Base-by-base conservation (phyloP, 2,113 vertebrate species). In the Periophthalmodon schlosseri region DNA sequence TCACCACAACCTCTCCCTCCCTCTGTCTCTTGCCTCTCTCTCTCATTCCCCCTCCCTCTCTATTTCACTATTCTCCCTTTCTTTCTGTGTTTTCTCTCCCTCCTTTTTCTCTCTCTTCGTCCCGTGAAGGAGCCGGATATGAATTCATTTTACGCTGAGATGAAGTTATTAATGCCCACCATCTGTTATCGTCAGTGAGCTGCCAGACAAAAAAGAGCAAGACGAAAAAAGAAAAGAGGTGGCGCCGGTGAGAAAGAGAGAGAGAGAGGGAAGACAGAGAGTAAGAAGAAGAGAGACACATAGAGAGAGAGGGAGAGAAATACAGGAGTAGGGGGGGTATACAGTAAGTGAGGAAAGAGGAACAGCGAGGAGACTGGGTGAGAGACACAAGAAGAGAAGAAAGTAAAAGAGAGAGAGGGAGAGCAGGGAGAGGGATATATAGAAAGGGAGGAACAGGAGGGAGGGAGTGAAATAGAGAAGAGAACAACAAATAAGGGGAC, bases 81-180 rank as follows among this genome's bases (percentile, higher is more conserved):
- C 66, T 58, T 49, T 15, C 70, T 58, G 58, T 18, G 2, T 72
- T 54, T 66, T 50, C 68, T 57, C 57, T 24, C 72, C 49, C 57
- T 20, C 28, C 3, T 28, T 28, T 28, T 12, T 24, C 52, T 70
- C 73, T 73, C 78, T 80, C 74, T 39, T 54, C 11, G 67, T 33
- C 80, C 83, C 2, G 52, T 77, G 72, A 84, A 82, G 84, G 87
- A 79, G 81, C 76, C 78, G 78, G 89, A 89, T 88, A 87, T 86
- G 83, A 91, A 91, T 91, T 81, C 74, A 90, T 91, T 87, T 91
- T 85, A 79, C 67, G 84, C 81, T 74, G 84, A 86, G 82, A 91
- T 83, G 72, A 86, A 80, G 84, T 92, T 90, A 91, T 88, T 89
- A 91, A 89, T 83, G 86, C 74, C 71, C 70, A 20, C 88, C 91